These are phyloP conservation scores for Propithecus deckenii DNA, from an alignment of 2,797 vertebrate genomes.

Conservation along the genomic window DNA sequence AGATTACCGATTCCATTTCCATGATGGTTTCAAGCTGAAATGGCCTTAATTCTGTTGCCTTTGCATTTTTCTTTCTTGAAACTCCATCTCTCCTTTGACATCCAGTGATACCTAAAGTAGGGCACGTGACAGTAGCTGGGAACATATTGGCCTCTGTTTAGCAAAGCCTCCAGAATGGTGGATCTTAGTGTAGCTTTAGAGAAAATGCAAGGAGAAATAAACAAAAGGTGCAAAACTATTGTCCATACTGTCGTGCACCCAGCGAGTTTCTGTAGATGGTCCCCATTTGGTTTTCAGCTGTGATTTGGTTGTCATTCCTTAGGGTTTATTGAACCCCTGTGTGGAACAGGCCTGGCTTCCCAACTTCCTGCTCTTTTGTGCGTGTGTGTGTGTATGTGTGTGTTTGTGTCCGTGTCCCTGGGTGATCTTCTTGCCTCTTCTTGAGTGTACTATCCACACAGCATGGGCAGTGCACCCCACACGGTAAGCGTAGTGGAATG, in stretches of 20 bases:
- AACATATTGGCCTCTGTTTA: neutral
- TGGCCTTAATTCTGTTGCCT: constrained; percentile 15
- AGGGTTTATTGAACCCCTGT: neutral
- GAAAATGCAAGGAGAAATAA: neutral
- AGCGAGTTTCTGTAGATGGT: neutral
- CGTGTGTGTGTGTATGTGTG: neutral
- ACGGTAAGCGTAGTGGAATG: neutral
- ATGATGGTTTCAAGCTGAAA: neutral
- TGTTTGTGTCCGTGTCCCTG: neutral
- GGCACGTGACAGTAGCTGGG: neutral
- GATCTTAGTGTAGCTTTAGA: neutral
- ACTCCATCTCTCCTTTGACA: neutral
- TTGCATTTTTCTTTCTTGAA: neutral
- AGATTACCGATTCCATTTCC: constrained; percentile 57
- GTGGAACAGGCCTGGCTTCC: neutral
- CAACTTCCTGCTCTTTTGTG: neutral
- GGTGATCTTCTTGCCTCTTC: neutral
- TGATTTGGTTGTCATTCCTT: neutral
- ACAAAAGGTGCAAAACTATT: neutral
- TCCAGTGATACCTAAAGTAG: neutral
- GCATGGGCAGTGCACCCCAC: neutral
- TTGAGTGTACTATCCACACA: neutral
- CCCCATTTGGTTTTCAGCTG: neutral
- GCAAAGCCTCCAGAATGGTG: neutral
- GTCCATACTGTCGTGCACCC: neutral